Evolutionary conservation across 2,888 invertebrate genomes (phyloP), one percentile per base, ranked within the genome.

Genomic region (Xiphydria camelus): DNA sequence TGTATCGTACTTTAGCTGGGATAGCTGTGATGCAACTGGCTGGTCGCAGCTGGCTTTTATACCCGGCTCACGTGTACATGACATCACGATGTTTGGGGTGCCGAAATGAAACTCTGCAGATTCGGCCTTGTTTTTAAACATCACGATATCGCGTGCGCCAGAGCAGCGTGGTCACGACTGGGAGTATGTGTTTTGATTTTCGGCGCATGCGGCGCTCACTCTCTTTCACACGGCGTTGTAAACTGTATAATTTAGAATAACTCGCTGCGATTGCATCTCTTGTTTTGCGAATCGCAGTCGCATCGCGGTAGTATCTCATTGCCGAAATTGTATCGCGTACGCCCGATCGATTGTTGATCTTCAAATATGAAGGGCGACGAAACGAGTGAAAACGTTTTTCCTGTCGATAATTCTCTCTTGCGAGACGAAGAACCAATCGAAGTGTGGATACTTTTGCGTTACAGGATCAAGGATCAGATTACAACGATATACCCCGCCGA

Each of bases 401-500:
- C n/a, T n/a, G n/a, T n/a, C n/a, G n/a, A n/a, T n/a, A n/a, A n/a
- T n/a, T n/a, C n/a, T n/a, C n/a, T n/a, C n/a, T n/a, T n/a, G n/a
- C n/a, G n/a, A n/a, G n/a, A n/a, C n/a, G n/a, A n/a, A n/a, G n/a
- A n/a, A n/a, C n/a, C n/a, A n/a, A n/a, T n/a, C n/a, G n/a, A n/a
- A n/a, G n/a, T n/a, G n/a, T n/a, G n/a, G 17, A 18, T 34, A 9
- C n/a, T n/a, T 26, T 44, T 39, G 7, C 19, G 2, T 41, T 33
- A 3, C 55, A 75, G 75, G 59, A 55, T 75, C 4, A 75, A 72
- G 54, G 82, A 87, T 65, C 85, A 87, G 52, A 81, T 83, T 45
- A 83, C 88, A 51, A 88, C 87, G 1, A 90, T 97, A 59, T 93
- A 95, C 76, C 94, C 94, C 2, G 94, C 95, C 0, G 98, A 99